These are phyloP conservation scores for Cryptosula pallasiana DNA, from an alignment of 2,888 invertebrate genomes.

Conservation along the genomic window DNA sequence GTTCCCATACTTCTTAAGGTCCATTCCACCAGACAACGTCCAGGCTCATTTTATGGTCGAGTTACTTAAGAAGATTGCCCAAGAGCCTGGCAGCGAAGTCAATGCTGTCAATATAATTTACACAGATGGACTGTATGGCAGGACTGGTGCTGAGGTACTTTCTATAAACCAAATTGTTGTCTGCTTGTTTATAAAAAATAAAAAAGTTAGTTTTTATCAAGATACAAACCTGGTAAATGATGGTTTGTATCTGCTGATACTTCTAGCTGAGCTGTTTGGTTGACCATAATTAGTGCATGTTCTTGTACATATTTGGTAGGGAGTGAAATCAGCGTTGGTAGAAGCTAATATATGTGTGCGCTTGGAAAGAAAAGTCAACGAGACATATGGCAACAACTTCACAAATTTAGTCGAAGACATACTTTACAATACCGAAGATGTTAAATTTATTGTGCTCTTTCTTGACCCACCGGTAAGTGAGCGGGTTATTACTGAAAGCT, in stretches of 20 bases:
- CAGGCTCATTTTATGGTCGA: slow-evolving; percentile 18
- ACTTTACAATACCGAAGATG: neutral
- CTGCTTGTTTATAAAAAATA: too few species aligned
- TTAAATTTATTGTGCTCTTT: neutral
- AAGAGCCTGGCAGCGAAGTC: neutral
- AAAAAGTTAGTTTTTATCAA: too few species aligned
- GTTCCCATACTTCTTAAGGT: neutral
- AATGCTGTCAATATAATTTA: slow-evolving; percentile 12
- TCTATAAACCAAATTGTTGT: too few species aligned
- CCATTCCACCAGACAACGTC: slow-evolving; percentile 1
- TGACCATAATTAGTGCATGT: neutral
- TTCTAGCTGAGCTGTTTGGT: too few species aligned
- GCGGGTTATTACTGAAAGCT: too few species aligned
- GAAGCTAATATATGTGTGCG: neutral
- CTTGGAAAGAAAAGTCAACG: neutral
- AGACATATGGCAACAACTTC: neutral
- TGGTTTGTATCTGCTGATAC: too few species aligned
- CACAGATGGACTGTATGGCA: neutral
- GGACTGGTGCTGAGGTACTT: neutral
- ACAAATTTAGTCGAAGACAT: neutral
- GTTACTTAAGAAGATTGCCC: neutral
- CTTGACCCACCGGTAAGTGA: neutral
- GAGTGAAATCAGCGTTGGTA: neutral
- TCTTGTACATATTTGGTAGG: neutral
- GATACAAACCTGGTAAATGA: too few species aligned